phyloP scores from a whole-genome alignment of 2,888 invertebrate species.

The Trichopoda pennipes region DNA sequence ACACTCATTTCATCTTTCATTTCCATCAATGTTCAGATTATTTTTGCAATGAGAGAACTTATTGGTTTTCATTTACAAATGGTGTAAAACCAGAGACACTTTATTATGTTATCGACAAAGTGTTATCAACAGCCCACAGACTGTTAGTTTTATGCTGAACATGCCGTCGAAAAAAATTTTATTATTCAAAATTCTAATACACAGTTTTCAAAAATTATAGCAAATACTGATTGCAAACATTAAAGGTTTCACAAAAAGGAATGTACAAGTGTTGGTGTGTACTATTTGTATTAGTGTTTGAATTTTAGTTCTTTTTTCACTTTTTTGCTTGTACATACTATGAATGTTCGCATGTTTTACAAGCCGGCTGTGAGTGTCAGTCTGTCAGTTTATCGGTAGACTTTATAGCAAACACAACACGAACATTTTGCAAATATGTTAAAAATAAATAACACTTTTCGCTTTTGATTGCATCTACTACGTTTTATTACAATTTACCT shows the following conservation, averaged over 20 bases:
- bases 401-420: constrained; percentile 60
- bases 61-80: constrained; percentile 9
- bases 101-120: not conserved
- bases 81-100: constrained; percentile 14
- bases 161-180: constrained; percentile 24
- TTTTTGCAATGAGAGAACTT: not conserved
- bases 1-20: no score
- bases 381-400: constrained; percentile 63
- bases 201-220: constrained; percentile 28
- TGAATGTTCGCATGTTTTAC: constrained; percentile 51
- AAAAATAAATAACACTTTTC: constrained; percentile 12
- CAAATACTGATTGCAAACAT: constrained; percentile 28
- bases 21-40: no score
- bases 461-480: constrained; percentile 7
- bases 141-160: constrained; percentile 8
- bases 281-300: no score
- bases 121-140: constrained; percentile 14
- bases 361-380: constrained; percentile 56
- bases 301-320: constrained; percentile 24
- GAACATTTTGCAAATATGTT: constrained; percentile 39
- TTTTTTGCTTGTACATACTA: constrained; percentile 16
- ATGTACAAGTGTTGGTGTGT: constrained; percentile 2
- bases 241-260: constrained; percentile 7
- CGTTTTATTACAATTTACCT: not conserved
- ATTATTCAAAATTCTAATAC: constrained; percentile 34